phyloP scores from a whole-genome alignment of 2,113 vertebrate genomes.

The Reinhardtius hippoglossoides region DNA sequence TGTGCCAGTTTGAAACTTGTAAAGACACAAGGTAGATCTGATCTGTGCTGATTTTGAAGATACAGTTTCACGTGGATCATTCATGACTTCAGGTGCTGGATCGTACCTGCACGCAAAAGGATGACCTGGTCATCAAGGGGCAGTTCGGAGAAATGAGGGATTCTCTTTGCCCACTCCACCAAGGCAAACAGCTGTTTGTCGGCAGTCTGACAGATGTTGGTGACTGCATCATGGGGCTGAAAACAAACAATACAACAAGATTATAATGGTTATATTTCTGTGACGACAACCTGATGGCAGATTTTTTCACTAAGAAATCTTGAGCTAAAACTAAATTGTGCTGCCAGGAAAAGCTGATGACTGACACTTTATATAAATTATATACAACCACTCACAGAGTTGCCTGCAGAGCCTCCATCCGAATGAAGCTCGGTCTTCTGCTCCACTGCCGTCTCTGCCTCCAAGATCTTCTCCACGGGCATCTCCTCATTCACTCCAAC shows the following conservation, averaged over 20 bases:
- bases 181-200: slow-evolving; percentile 98
- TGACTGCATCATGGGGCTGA: slow-evolving; percentile 96
- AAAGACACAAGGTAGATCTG: no score
- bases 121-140: slow-evolving; percentile 98
- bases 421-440: slow-evolving; percentile 90
- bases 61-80: not conserved
- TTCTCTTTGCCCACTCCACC: slow-evolving; percentile 98
- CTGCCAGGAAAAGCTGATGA: not conserved
- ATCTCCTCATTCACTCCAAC: slow-evolving; percentile 90
- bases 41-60: not conserved
- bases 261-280: not conserved
- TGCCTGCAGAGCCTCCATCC: slow-evolving; percentile 85
- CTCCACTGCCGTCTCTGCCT: slow-evolving; percentile 91
- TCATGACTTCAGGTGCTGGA: not conserved
- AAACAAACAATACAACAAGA: slow-evolving; percentile 33
- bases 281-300: not conserved
- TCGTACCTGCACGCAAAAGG: slow-evolving; percentile 91
- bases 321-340: not conserved
- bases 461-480: slow-evolving; percentile 94
- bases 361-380: not conserved
- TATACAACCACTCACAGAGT: slow-evolving; percentile 83
- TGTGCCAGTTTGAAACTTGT: no score
- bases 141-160: slow-evolving; percentile 96
- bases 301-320: not conserved
- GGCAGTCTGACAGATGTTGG: slow-evolving; percentile 98